These are phyloP conservation scores for Psammodynastes pulverulentus DNA, from an alignment of 2,113 vertebrate species.

Conservation along the genomic window DNA sequence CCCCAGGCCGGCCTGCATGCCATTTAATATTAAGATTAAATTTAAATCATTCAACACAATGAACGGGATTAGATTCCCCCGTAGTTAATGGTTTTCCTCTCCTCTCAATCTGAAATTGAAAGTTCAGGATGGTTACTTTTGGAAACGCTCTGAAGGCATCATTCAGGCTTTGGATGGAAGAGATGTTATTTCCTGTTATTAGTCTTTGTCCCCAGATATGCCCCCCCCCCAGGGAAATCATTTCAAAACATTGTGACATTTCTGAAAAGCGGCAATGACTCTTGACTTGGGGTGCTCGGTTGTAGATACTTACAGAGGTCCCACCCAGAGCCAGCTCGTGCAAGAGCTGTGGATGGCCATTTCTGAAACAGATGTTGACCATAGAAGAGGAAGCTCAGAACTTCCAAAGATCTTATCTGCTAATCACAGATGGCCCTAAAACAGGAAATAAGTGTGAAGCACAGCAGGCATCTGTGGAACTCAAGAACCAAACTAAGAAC, in stretches of 20 bases:
- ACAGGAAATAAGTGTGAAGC: slow-evolving; percentile 66
- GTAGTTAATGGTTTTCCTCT: background rate
- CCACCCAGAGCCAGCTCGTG: background rate
- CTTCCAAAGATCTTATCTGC: slow-evolving; percentile 75
- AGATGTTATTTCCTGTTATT: background rate
- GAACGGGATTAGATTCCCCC: background rate
- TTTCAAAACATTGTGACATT: slow-evolving; percentile 6
- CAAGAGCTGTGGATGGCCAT: slow-evolving; percentile 60
- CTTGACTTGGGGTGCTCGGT: background rate
- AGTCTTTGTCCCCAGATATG: background rate
- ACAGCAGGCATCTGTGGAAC: slow-evolving; percentile 19
- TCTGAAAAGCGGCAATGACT: background rate
- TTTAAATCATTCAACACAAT: background rate
- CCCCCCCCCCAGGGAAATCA: background rate
- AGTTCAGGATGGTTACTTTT: background rate
- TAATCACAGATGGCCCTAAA: slow-evolving; percentile 70
- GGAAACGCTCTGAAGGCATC: background rate
- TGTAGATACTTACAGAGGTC: background rate
- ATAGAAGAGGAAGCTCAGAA: slow-evolving; percentile 76
- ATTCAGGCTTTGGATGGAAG: background rate
- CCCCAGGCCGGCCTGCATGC: too few species aligned
- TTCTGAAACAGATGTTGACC: slow-evolving; percentile 67
- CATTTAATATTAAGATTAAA: background rate
- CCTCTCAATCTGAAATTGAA: background rate
- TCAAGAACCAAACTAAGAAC: slow-evolving; percentile 28